phyloP scores from a whole-genome alignment of 2,888 invertebrate genomes.

The Lissonota sp. region DNA sequence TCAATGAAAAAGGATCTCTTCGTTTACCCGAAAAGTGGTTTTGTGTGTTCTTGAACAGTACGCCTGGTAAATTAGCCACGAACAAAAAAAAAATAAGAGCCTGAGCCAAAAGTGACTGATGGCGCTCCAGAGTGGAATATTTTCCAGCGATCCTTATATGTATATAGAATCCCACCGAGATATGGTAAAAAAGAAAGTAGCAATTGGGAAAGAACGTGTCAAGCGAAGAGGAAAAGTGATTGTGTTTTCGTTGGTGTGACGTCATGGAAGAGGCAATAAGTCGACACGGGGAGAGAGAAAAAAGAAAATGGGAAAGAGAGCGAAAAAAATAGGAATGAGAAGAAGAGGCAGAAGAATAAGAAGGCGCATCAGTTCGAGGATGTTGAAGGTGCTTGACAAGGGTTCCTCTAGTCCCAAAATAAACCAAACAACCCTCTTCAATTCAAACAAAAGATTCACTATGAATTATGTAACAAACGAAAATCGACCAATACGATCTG shows the following conservation, averaged over 20 bases:
- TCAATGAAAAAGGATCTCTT: too few species aligned
- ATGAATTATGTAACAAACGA: constrained; percentile 47
- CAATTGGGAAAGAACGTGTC: constrained; percentile 37
- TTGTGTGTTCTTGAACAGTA: neutral
- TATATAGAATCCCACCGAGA: constrained; percentile 9
- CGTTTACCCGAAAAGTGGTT: neutral
- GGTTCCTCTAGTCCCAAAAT: constrained; percentile 40
- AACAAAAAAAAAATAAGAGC: constrained; percentile 49
- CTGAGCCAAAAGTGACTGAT: constrained; percentile 45
- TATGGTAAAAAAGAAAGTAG: constrained; percentile 22
- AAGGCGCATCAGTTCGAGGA: constrained; percentile 26
- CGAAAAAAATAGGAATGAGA: neutral
- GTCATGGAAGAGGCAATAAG: constrained; percentile 42
- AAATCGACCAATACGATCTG: neutral
- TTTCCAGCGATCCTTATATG: constrained; percentile 14
- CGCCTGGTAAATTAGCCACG: constrained; percentile 45
- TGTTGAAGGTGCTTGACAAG: constrained; percentile 51
- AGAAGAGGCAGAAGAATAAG: constrained; percentile 23
- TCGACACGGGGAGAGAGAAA: constrained; percentile 29
- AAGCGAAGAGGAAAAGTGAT: constrained; percentile 21
- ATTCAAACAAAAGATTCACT: constrained; percentile 44
- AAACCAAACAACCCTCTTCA: constrained; percentile 45
- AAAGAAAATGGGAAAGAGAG: constrained; percentile 13
- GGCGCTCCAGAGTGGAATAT: constrained; percentile 41
- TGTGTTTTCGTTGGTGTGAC: constrained; percentile 15